Evolutionary conservation across 2,797 vertebrate species (phyloP).

Genomic region (Leptatherina wallacei): DNA sequence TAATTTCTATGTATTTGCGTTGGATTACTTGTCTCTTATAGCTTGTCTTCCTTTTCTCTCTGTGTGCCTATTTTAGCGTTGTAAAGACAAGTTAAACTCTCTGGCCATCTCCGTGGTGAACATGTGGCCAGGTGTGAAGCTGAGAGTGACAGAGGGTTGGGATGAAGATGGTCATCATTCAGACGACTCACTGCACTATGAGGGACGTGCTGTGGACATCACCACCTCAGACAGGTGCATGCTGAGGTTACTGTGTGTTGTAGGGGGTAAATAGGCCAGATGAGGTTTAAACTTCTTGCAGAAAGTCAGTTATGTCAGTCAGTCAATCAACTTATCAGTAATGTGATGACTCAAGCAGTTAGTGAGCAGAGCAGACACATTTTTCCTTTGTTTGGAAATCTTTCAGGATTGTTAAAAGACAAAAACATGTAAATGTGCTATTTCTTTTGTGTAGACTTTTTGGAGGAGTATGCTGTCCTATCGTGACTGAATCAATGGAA

Average conservation of each 20-base stretch:
- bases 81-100: conserved; percentile 97
- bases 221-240: conserved; percentile 91
- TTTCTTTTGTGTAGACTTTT: not conserved
- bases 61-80: conserved; percentile 83
- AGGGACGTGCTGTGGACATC: conserved; percentile 96
- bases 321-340: conserved; percentile 15
- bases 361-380: not conserved
- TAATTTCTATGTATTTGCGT: not conserved
- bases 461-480: not conserved
- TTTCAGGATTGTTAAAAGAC: not conserved
- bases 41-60: not conserved
- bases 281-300: not conserved
- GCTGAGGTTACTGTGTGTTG: not conserved
- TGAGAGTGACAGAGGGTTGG: conserved; percentile 98
- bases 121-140: conserved; percentile 96
- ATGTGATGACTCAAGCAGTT: conserved; percentile 22
- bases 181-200: conserved; percentile 96
- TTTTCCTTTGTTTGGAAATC: not conserved
- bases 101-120: conserved; percentile 99
- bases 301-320: conserved; percentile 5
- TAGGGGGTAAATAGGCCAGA: not conserved
- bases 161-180: conserved; percentile 98
- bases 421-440: not conserved
- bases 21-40: conserved; percentile 24
- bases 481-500: not conserved